phyloP scores from a whole-genome alignment of 2,797 vertebrate genomes.

The Carduelis carduelis region DNA sequence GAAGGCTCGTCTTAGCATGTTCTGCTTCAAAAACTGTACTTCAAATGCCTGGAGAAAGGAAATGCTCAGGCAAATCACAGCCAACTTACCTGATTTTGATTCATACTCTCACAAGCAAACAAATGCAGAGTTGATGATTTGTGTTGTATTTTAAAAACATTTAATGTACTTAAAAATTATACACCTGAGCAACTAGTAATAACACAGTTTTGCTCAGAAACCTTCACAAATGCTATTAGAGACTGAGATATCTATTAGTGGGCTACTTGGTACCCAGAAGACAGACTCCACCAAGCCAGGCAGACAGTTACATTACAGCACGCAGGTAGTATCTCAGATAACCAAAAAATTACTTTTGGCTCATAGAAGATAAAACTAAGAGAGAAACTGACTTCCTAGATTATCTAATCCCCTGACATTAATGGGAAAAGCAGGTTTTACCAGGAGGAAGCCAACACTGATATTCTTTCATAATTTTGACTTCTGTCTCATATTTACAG shows the following conservation, averaged over 20 bases:
- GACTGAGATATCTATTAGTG: neutral
- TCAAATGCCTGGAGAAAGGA: neutral
- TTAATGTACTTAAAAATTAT: neutral
- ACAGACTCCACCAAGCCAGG: neutral
- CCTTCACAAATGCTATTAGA: neutral
- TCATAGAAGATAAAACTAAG: neutral
- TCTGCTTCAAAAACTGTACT: neutral
- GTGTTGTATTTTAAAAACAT: neutral
- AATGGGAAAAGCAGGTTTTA: neutral
- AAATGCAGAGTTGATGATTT: neutral
- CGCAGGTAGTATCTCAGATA: neutral
- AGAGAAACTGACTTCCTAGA: neutral
- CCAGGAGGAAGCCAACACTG: neutral
- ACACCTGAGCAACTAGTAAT: neutral
- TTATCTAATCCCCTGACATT: neutral
- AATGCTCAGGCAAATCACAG: neutral
- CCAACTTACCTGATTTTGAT: constrained; percentile 19
- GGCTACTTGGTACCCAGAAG: neutral
- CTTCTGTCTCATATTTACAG: neutral
- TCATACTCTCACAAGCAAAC: neutral
- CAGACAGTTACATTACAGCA: neutral
- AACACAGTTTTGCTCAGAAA: neutral
- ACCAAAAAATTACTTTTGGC: neutral
- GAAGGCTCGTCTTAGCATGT: neutral
- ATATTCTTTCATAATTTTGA: neutral